Evolutionary conservation across 1,140 invertebrate species (phyloP).

Genomic region (Myzus persicae): DNA sequence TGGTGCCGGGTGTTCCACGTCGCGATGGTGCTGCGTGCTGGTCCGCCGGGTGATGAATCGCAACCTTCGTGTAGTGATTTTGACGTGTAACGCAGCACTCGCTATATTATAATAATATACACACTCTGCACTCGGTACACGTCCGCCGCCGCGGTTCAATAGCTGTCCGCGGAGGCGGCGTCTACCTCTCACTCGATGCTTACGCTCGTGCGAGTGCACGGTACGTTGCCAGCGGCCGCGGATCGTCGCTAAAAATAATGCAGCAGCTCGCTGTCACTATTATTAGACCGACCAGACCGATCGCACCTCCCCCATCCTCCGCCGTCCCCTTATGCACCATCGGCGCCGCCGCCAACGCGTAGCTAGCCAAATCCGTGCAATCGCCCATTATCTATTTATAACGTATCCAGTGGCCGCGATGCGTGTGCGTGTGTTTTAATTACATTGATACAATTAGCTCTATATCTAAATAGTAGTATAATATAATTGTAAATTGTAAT

Average conservation of each 20-base stretch:
- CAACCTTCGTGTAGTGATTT: background rate
- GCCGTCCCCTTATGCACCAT: background rate
- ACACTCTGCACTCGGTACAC: too few relatives aligned
- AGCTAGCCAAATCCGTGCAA: slow-evolving; percentile 20
- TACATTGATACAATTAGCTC: background rate
- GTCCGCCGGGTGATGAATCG: background rate
- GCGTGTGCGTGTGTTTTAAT: background rate
- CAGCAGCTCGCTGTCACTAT: background rate
- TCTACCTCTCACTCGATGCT: background rate
- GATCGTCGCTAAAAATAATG: slow-evolving; percentile 40
- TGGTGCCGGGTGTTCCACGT: background rate
- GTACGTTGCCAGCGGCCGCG: background rate
- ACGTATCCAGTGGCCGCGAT: background rate
- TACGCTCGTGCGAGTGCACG: background rate
- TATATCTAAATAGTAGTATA: background rate
- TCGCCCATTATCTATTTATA: slow-evolving; percentile 42
- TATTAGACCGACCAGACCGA: background rate
- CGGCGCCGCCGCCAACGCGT: background rate
- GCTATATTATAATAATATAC: background rate
- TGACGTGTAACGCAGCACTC: background rate
- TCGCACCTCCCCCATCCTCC: background rate
- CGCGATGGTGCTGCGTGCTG: background rate
- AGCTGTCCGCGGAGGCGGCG: background rate
- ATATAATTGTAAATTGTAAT: background rate
- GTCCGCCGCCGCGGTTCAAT: background rate